Percentiles rank a stretch among this genome's conserved stretches.
Conservation (phyloP, 2,113 vertebrate species). For the Laticauda laticaudata region DNA sequence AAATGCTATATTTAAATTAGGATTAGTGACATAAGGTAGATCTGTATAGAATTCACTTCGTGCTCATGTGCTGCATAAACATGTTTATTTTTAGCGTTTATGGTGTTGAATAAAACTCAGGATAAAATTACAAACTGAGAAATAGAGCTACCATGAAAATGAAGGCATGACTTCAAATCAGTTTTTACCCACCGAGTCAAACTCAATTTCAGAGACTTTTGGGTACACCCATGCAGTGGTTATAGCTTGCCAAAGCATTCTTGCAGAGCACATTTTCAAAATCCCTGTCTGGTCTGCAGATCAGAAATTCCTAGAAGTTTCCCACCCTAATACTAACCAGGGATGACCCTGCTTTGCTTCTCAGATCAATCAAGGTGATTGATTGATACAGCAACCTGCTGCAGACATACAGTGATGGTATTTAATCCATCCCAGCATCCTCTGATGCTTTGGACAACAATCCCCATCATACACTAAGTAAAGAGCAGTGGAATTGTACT, state of each 20-base stretch:
- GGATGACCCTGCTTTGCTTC: neutral
- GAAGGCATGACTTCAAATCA: neutral
- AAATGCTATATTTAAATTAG: neutral
- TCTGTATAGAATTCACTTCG: neutral
- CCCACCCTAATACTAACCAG: neutral
- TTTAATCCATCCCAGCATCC: neutral
- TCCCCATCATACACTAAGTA: neutral
- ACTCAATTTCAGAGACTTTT: neutral
- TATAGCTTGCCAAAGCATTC: neutral
- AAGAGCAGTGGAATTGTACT: neutral
- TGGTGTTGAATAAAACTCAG: neutral
- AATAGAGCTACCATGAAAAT: neutral
- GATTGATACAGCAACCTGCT: neutral
- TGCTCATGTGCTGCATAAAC: neutral
- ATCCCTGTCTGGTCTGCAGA: neutral
- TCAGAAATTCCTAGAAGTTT: neutral
- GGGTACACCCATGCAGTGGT: neutral
- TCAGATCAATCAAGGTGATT: neutral
- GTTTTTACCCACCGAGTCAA: neutral
- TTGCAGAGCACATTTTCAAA: neutral
- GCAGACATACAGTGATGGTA: neutral
- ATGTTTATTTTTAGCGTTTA: neutral
- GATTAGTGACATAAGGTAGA: neutral
- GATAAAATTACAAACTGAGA: neutral
- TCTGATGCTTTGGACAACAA: neutral